Conservation (phyloP, 2,113 vertebrate genomes). For the Ophthalmolycus amberensis region DNA sequence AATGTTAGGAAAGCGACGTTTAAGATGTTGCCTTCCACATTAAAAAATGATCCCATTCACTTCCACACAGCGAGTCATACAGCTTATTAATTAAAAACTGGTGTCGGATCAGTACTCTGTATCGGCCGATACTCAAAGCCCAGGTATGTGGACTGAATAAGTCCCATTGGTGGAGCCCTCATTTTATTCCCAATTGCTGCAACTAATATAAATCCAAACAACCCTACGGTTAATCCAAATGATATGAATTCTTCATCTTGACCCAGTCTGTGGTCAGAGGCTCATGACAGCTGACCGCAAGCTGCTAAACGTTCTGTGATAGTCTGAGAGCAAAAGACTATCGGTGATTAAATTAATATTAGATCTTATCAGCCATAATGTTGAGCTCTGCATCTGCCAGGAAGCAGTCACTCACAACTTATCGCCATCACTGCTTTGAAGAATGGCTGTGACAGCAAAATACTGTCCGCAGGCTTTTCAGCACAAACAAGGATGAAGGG, state of each 20-base stretch:
- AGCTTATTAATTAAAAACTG: not conserved
- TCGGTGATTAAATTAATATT: slow-evolving; percentile 24
- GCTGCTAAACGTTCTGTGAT: not conserved
- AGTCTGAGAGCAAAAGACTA: slow-evolving; percentile 7
- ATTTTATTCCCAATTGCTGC: not conserved
- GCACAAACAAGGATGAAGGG: slow-evolving; percentile 2
- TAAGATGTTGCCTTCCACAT: not conserved
- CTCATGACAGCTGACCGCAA: slow-evolving; percentile 21
- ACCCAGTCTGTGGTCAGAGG: not conserved
- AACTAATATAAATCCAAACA: not conserved
- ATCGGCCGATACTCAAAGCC: not conserved
- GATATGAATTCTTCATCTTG: not conserved
- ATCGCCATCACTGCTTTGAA: slow-evolving; percentile 9
- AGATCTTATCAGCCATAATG: slow-evolving; percentile 20
- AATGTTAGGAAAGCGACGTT: not conserved
- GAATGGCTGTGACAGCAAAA: slow-evolving; percentile 24
- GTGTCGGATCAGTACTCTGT: not conserved
- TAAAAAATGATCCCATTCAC: not conserved
- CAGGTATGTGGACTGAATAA: not conserved
- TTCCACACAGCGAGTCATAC: not conserved
- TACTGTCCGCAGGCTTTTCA: slow-evolving; percentile 28
- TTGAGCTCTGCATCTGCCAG: slow-evolving; percentile 27
- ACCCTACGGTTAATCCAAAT: not conserved
- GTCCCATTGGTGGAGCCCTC: not conserved
- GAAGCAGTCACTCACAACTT: slow-evolving; percentile 22